Base-by-base conservation (phyloP, 30 jellyfish, hydroid and myxozoan species). In the Aurelia coerulea region DNA sequence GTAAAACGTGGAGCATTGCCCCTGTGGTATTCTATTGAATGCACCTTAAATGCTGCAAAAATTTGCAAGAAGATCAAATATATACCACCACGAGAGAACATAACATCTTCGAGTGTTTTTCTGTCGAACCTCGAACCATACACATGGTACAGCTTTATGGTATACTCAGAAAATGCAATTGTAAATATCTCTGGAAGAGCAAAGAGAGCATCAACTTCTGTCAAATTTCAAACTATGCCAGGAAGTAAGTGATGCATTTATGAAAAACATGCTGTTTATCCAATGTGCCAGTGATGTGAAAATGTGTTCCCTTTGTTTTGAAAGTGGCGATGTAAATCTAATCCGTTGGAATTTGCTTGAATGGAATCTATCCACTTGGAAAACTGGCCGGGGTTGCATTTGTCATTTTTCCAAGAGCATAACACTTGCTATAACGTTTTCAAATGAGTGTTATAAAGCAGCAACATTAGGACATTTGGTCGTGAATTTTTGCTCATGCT, bases 91-190 rank as follows among this genome's bases (percentile, higher is more conserved):
- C 1, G 60, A 15, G 52, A 37, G 23, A 50, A 14, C 5, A 13
- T 78, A 16, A 49, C 53, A 1, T 19, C 13, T 3, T 11, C 19
- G 39, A 63, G 67, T 35, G 81, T 66, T 1, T 13, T 17, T 10
- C 51, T 80, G 3, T 19, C 74, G 58, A 65, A 80, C 49, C 58
- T 80, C 31, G 49, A 50, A 37, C 81, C 90, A 17, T 80, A 37
- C 41, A 65, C 81, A 19, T 18, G 52, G 39, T 80, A 80, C 62
- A 34, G 35, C 11, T 33, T 80, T 16, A 73, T 51, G 17, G 59
- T 80, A 5, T 64, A n/a, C 59, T 65, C 90, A 34, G 73, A 60
- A 2, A 80, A 80, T 54, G 46, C 18, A 49, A 73, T 80, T n/a
- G 46, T 81, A 2, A 62, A 39, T 6, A 34, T 17, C 11, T 80